Evolutionary conservation across 1,140 invertebrate species (phyloP).

Genomic region (Papilio xuthus): DNA sequence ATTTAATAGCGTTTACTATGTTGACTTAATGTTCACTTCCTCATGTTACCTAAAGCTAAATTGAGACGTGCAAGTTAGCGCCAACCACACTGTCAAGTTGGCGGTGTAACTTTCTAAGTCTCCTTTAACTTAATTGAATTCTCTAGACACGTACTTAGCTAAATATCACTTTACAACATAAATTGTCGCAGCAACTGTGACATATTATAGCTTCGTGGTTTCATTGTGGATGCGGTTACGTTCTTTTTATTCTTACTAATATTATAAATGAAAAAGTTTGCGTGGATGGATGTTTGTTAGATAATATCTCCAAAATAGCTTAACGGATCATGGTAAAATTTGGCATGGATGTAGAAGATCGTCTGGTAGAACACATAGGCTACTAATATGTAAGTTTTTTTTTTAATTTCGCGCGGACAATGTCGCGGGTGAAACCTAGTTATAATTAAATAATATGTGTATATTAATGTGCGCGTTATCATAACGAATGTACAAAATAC

Average conservation of each 20-base stretch:
- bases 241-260: background rate
- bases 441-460: no score
- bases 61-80: conserved; percentile 12
- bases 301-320: no score
- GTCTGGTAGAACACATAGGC: no score
- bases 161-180: conserved; percentile 7
- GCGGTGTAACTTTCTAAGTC: conserved; percentile 10
- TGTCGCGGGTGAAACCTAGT: no score
- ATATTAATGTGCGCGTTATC: no score
- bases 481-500: no score
- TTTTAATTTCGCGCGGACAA: no score
- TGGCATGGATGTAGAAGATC: no score
- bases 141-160: conserved; percentile 21
- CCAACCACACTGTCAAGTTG: conserved; percentile 10
- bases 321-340: no score
- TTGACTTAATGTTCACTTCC: background rate
- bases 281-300: no score
- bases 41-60: conserved; percentile 8
- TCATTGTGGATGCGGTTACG: background rate
- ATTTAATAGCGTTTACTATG: background rate
- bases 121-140: conserved; percentile 20
- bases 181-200: conserved; percentile 7
- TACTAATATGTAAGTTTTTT: no score
- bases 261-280: no score
- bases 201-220: background rate